Conservation (phyloP, 2,113 vertebrate species). For the Morone chrysops region DNA sequence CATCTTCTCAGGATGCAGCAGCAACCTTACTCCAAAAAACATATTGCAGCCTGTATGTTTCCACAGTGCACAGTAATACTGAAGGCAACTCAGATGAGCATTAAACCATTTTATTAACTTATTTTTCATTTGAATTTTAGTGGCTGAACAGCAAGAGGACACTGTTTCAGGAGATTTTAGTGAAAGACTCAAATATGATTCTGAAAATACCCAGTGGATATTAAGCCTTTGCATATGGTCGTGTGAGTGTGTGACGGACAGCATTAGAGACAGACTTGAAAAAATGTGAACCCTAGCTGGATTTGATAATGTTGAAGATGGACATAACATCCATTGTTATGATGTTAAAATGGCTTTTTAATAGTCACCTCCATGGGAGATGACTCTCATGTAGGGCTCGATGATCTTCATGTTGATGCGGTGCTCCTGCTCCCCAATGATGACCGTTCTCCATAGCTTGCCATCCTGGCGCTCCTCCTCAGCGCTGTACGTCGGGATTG, state of each 20-base stretch:
- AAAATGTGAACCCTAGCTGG: no score
- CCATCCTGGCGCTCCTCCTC: conserved; percentile 94
- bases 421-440: conserved; percentile 98
- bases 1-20: no score
- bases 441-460: conserved; percentile 92
- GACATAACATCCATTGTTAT: background rate
- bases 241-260: no score
- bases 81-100: background rate
- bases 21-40: background rate
- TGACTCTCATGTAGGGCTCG: conserved; percentile 94
- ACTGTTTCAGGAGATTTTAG: no score
- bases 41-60: background rate
- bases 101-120: background rate
- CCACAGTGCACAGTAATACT: background rate
- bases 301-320: background rate
- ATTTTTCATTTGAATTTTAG: background rate
- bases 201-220: no score
- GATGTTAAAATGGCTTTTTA: background rate
- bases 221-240: no score
- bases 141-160: background rate
- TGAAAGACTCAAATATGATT: no score
- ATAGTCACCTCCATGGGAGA: conserved; percentile 94
- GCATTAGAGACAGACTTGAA: no score
- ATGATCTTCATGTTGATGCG: conserved; percentile 99
- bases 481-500: conserved; percentile 91